Evolutionary conservation across 2,888 invertebrate genomes (phyloP).

Genomic region (Coleophora flavipennella): DNA sequence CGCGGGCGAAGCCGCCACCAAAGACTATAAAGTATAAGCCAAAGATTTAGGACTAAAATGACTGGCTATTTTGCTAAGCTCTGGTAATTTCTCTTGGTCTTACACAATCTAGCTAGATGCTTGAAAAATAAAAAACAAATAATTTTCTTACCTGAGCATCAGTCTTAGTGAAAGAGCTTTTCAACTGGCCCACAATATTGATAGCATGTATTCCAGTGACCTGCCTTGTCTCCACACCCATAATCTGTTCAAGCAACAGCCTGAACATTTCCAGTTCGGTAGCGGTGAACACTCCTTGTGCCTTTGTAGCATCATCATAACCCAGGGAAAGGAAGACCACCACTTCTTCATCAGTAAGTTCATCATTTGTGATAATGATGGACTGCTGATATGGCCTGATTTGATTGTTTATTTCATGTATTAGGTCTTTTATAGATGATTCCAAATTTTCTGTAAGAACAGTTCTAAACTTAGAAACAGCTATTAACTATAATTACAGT

Average conservation of each 20-base stretch:
- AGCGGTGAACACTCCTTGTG: constrained; percentile 47
- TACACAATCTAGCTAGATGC: too few relatives aligned
- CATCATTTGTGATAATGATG: constrained; percentile 50
- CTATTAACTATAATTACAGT: too few relatives aligned
- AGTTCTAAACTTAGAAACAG: too few relatives aligned
- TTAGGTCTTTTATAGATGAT: constrained; percentile 28
- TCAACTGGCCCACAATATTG: constrained; percentile 48
- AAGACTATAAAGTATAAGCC: too few relatives aligned
- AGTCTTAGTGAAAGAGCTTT: constrained; percentile 43
- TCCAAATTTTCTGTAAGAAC: constrained; percentile 25
- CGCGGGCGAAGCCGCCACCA: too few relatives aligned
- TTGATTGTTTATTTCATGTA: constrained; percentile 45
- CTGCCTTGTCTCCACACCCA: constrained; percentile 49
- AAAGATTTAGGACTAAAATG: too few relatives aligned
- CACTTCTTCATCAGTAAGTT: constrained; percentile 45
- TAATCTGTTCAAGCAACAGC: constrained; percentile 49
- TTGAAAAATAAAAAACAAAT: too few relatives aligned
- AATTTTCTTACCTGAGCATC: constrained; percentile 48
- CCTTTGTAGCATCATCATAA: constrained; percentile 49
- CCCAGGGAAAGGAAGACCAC: constrained; percentile 49
- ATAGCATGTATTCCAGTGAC: constrained; percentile 49
- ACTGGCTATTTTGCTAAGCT: too few relatives aligned
- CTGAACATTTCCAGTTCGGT: constrained; percentile 56
- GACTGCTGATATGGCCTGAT: constrained; percentile 46
- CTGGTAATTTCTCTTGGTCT: too few relatives aligned